phyloP scores from a whole-genome alignment of 2,797 vertebrate genomes.

The Eidolon dupreanum region DNA sequence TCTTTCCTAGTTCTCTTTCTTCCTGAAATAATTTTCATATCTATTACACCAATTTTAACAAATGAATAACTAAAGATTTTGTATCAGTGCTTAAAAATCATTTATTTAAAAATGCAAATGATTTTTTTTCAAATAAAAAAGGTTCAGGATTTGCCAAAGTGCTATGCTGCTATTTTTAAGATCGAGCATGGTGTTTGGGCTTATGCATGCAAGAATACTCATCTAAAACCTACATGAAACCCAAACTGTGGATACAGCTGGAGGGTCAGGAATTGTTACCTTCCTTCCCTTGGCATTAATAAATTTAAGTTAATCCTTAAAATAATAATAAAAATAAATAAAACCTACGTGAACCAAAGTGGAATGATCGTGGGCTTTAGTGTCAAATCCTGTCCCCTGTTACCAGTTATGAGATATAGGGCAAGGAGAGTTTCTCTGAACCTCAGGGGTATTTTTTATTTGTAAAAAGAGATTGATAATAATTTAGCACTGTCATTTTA shows the following conservation, averaged over 20 bases:
- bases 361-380: neutral
- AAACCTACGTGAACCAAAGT: neutral
- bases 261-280: too few relatives aligned
- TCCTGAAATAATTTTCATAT: conserved; percentile 43
- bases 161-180: neutral
- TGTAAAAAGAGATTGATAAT: neutral
- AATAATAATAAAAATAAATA: neutral
- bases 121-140: conserved; percentile 29
- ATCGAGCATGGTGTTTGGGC: neutral
- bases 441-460: neutral
- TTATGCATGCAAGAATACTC: neutral
- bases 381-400: neutral
- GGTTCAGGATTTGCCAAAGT: neutral
- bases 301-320: too few relatives aligned
- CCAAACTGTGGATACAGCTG: too few relatives aligned
- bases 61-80: neutral
- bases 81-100: neutral
- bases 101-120: neutral
- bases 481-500: neutral
- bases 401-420: neutral
- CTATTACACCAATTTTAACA: conserved; percentile 19
- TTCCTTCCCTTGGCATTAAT: too few relatives aligned
- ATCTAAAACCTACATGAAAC: neutral
- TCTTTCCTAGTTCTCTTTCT: neutral
- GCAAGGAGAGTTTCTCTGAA: neutral